Evolutionary conservation across 2,797 vertebrate genomes (phyloP), one percentile per base, ranked within the genome.

Genomic region (Petrocephalus schoutedeni): DNA sequence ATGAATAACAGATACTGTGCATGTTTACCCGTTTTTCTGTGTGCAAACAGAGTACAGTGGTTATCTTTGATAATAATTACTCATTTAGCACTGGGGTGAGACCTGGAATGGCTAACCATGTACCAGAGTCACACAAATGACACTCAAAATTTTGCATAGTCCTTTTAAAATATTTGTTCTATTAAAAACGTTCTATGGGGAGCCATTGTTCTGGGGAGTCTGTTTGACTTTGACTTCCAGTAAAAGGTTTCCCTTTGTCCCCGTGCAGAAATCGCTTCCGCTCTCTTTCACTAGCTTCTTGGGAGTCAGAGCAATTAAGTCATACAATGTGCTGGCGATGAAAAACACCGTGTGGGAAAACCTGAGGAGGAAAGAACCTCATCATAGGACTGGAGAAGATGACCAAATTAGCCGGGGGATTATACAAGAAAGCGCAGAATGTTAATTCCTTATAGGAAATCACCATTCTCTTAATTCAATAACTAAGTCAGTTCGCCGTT

Each of bases 361-460:
- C 19, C 36, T n/a, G 41, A 64, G n/a, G 85, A 45, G 56, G 45
- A 45, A 36, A 14, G 6, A 28, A 36, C 49, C 71, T 87, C 36
- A 51, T n/a, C 86, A n/a, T 49, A 54, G 21, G 49, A 32, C 59
- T 54, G 19, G 45, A 71, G 45, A 87, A 71, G 45, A 74, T 36
- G 23, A 16, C 1, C 23, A 23, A 88, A 88, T 88, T 51, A 61
- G 14, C 36, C 5, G 41, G 28, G 23, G 56, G 77, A 88, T 88
- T 61, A 84, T 19, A 49, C 7, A 8, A 32, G 6, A 41, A 41
- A 32, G 64, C 64, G 28, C n/a, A 19, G 87, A 61, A 41, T 23
- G 58, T 88, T 88, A 51, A 83, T 88, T 88, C 87, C 32, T 57
- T 80, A n/a, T n/a, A 59, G 74, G 71, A 80, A 36, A n/a, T 32